phyloP scores from a whole-genome alignment of 1,140 invertebrate species.

The Monochamus saltuarius region DNA sequence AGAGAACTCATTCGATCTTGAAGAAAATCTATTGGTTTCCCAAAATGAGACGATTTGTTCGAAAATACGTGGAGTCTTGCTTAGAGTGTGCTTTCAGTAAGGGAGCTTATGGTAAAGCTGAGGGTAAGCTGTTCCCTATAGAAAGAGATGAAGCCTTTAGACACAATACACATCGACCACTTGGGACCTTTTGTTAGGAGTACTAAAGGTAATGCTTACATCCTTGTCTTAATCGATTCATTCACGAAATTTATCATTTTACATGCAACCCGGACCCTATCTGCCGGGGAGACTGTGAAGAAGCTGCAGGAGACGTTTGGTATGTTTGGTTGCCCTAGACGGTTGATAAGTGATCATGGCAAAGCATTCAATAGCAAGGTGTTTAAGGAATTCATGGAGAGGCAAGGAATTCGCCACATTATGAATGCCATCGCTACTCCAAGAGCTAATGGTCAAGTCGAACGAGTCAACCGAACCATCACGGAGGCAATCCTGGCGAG shows the following conservation, averaged over 20 bases:
- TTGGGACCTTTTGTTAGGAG: slow-evolving; percentile 36
- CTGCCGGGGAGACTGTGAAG: too few species aligned
- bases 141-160: slow-evolving; percentile 24
- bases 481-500: slow-evolving; percentile 17
- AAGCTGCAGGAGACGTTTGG: too few species aligned
- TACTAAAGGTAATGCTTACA: slow-evolving; percentile 33
- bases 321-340: slow-evolving; percentile 31
- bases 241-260: slow-evolving; percentile 44
- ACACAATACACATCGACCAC: slow-evolving; percentile 41
- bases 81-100: slow-evolving; percentile 15
- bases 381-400: slow-evolving; percentile 38
- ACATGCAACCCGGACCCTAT: slow-evolving; percentile 19
- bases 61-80: background rate
- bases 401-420: slow-evolving; percentile 34
- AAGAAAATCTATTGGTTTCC: slow-evolving; percentile 45
- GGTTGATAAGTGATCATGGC: slow-evolving; percentile 35
- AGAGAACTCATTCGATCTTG: slow-evolving; percentile 40
- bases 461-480: slow-evolving; percentile 36
- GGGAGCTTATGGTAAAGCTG: slow-evolving; percentile 1
- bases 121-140: slow-evolving; percentile 13
- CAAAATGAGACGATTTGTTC: slow-evolving; percentile 5
- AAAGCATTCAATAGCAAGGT: slow-evolving; percentile 32
- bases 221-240: slow-evolving; percentile 47
- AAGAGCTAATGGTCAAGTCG: slow-evolving; percentile 43
- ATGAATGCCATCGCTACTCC: slow-evolving; percentile 46